Evolutionary conservation across 1,140 invertebrate genomes (phyloP).

Genomic region (Zaprionus nigranus): DNA sequence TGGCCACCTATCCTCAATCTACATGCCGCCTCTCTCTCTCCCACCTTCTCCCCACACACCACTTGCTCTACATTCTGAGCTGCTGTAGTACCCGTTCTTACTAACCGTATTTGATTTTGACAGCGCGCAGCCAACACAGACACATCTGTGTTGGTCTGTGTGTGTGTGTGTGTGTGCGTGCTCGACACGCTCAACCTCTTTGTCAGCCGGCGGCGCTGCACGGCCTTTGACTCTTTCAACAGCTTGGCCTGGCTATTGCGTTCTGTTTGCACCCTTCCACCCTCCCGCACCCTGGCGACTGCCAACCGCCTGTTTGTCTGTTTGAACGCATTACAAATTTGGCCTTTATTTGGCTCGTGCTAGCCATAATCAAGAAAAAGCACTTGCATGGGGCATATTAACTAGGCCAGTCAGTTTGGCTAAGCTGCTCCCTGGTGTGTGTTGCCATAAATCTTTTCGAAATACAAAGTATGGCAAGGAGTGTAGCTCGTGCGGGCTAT

Average conservation of each 20-base stretch:
- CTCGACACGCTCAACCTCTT: slow-evolving; percentile 4
- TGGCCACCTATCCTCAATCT: slow-evolving; percentile 26
- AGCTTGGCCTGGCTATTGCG: slow-evolving; percentile 23
- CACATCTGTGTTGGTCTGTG: neutral
- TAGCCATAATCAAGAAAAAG: slow-evolving; percentile 47
- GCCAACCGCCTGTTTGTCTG: slow-evolving; percentile 31
- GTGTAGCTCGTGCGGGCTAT: too few species aligned
- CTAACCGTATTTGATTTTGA: slow-evolving; percentile 46
- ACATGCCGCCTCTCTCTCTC: neutral
- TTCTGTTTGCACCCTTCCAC: slow-evolving; percentile 4
- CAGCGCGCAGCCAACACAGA: slow-evolving; percentile 4
- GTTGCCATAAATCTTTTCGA: too few species aligned
- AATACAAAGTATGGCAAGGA: too few species aligned
- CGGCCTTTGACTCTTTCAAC: slow-evolving; percentile 27
- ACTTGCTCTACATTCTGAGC: too few species aligned
- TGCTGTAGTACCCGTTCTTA: neutral
- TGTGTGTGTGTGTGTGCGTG: neutral
- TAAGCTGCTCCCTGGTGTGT: neutral
- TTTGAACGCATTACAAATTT: slow-evolving; percentile 50
- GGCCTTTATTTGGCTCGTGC: slow-evolving; percentile 44
- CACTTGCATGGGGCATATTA: slow-evolving; percentile 27
- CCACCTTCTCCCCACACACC: neutral
- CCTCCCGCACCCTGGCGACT: neutral
- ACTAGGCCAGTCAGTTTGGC: slow-evolving; percentile 8
- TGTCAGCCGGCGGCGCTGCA: neutral